A percentile compares a stretch with the other conserved stretches of the same genome.
Conservation (phyloP, 2,797 vertebrate species). For the Myiotriccus ornatus region DNA sequence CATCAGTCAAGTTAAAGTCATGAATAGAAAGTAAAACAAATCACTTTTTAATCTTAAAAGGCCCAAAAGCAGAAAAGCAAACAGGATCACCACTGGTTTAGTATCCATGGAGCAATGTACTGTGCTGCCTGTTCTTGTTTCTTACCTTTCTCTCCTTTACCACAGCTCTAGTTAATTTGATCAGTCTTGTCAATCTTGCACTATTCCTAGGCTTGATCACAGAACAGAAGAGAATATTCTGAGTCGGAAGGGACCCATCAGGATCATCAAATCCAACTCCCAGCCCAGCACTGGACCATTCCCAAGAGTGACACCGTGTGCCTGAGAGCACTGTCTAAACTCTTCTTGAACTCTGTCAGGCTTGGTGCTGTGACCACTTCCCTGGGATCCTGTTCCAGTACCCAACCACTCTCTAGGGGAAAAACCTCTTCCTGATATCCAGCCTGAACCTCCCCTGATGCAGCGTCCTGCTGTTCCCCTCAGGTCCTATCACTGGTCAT, state of each 20-base stretch:
- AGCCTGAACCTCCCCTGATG: neutral
- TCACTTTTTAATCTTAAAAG: neutral
- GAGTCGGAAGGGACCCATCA: neutral
- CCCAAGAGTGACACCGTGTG: neutral
- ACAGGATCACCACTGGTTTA: neutral
- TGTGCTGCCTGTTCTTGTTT: neutral
- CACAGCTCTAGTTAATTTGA: neutral
- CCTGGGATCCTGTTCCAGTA: neutral
- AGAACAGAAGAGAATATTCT: neutral
- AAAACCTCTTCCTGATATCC: neutral
- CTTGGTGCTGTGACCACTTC: no score
- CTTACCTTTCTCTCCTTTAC: neutral
- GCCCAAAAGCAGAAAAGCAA: neutral
- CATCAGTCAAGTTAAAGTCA: neutral
- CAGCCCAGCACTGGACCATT: neutral
- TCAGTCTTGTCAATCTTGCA: neutral
- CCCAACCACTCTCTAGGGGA: rapidly evolving
- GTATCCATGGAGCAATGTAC: neutral
- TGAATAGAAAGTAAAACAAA: neutral
- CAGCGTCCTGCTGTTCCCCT: neutral
- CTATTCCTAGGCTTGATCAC: neutral
- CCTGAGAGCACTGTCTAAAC: neutral
- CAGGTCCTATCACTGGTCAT: neutral
- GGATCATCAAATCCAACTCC: neutral
- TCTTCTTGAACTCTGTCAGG: neutral